Evolutionary conservation across 2,797 vertebrate species (phyloP), one percentile per base, ranked within the genome.

Genomic region (Avahi laniger): DNA sequence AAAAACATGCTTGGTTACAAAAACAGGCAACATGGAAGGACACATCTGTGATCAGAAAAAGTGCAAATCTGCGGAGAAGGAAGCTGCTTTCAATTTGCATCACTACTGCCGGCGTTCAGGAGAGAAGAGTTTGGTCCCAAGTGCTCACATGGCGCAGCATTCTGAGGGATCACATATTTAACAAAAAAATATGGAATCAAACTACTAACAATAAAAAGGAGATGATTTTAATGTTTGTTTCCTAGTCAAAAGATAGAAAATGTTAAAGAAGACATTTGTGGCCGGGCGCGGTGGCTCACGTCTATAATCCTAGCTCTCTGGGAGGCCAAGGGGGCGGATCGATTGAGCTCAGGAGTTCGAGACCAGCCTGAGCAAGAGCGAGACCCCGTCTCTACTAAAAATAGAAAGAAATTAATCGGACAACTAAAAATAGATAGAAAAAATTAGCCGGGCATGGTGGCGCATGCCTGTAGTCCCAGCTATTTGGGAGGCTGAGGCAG

Each of bases 21-120:
- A 22, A 15, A 57, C 90, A 96, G 91, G 91, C 4, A 6, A 52
- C 28, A 82, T 43, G 14, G 94, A 97, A 92, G 89, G 84, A 94
- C 91, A 97, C 80, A 89, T 89, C 78, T 97, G 88, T 22, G 94
- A 80, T 63, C 6, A 95, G 88, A 81, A 92, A 46, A 73, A 85
- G 79, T 81, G 96, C 72, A 76, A 73, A 94, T 54, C 48, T 91
- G 85, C 5, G 3, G 94, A 80, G 46, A 94, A 81, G 95, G 80
- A 97, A 96, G 72, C 91, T 97, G 97, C 75, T 97, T 98, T 96
- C 61, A 17, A 96, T 97, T 97, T 98, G 93, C 84, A 54, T 84
- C 70, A 63, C 83, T 93, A 94, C 46, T 76, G 89, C 78, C 52
- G 1, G 24, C 79, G 72, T 73, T 67, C 48, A 61, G 41, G 41